Percentiles rank a stretch among this genome's conserved stretches.
phyloP scores from a whole-genome alignment of 2,888 invertebrate genomes.

The Anticlea derivata region DNA sequence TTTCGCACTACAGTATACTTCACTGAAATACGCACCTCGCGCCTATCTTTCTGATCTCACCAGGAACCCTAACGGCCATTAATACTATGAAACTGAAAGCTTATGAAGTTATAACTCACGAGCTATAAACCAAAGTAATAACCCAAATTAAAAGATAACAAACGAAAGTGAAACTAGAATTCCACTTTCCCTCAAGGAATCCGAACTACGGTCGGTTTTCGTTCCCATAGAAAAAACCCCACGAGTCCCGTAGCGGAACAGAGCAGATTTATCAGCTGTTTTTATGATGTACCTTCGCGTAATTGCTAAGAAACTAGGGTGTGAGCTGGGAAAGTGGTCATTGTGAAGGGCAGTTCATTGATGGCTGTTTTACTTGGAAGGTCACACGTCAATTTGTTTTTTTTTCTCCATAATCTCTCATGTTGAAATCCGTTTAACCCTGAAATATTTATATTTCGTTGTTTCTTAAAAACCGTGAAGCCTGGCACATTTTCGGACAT shows the following conservation, averaged over 20 bases:
- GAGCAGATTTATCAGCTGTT: conserved; percentile 60
- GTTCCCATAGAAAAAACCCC: conserved; percentile 57
- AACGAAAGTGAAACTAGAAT: conserved; percentile 57
- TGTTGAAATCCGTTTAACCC: too few species aligned
- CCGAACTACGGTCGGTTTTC: conserved; percentile 30
- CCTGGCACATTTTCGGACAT: too few species aligned
- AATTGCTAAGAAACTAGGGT: conserved; percentile 39
- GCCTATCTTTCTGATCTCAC: too few species aligned
- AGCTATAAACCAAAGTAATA: conserved; percentile 22
- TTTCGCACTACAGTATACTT: too few species aligned
- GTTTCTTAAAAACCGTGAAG: too few species aligned
- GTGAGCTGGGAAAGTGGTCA: conserved; percentile 22
- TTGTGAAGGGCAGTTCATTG: conserved; percentile 9
- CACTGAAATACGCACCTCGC: too few species aligned
- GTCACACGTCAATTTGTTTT: neutral
- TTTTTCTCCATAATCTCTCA: too few species aligned
- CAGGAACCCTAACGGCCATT: too few species aligned
- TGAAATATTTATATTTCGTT: too few species aligned
- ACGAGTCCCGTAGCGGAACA: conserved; percentile 53
- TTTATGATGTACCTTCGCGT: conserved; percentile 42
- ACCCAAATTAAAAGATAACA: conserved; percentile 29
- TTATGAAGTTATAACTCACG: conserved; percentile 18
- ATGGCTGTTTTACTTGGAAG: neutral
- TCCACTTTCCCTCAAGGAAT: conserved; percentile 57
- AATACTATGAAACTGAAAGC: conserved; percentile 1